Percentiles rank a stretch among this genome's conserved stretches.
These are phyloP conservation scores for Hephaestus fuliginosus DNA, from an alignment of 2,797 vertebrate species.

Conservation along the genomic window DNA sequence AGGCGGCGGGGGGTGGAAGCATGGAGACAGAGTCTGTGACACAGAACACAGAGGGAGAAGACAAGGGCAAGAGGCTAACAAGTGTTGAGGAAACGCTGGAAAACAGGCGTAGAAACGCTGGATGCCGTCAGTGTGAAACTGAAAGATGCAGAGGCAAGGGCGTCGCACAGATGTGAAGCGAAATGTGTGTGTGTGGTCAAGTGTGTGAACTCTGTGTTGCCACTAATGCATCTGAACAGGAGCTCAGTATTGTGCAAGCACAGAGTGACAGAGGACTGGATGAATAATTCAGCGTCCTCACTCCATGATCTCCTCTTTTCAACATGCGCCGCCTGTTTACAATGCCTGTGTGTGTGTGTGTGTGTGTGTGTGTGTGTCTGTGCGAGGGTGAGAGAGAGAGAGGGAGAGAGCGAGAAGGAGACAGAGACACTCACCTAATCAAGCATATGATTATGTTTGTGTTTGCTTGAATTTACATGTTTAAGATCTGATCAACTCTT, in stretches of 20 bases:
- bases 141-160: constrained; percentile 26
- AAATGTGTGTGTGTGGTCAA: constrained; percentile 42
- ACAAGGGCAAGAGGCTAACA: constrained; percentile 53
- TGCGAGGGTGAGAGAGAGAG: neutral
- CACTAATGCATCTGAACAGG: constrained; percentile 60
- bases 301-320: constrained; percentile 61
- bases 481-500: constrained; percentile 43
- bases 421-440: constrained; percentile 13
- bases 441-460: constrained; percentile 34
- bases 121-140: constrained; percentile 10
- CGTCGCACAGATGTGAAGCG: constrained; percentile 13
- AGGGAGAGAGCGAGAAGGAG: neutral
- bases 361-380: neutral
- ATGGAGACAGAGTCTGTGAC: constrained; percentile 42
- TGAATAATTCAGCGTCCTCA: constrained; percentile 75
- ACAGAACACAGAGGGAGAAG: constrained; percentile 35
- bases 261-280: constrained; percentile 52
- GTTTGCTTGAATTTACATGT: constrained; percentile 54
- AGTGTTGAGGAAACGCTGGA: constrained; percentile 11
- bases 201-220: constrained; percentile 55
- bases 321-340: constrained; percentile 34
- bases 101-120: constrained; percentile 10
- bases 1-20: constrained; percentile 30
- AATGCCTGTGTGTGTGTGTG: constrained; percentile 9
- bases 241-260: constrained; percentile 54